Evolutionary conservation across 2,888 invertebrate genomes (phyloP).

Genomic region (Hoplodrina ambigua): DNA sequence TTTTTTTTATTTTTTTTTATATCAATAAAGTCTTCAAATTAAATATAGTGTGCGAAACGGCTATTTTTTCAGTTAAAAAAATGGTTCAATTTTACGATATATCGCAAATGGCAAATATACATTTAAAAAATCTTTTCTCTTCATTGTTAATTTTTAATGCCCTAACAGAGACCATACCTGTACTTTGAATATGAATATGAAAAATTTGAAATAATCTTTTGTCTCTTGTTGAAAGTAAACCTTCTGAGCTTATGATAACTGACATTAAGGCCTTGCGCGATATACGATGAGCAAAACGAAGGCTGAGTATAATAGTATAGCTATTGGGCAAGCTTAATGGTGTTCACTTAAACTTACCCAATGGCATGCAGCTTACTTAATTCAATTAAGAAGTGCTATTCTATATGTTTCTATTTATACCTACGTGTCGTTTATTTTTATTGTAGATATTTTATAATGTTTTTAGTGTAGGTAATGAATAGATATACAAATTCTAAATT

Average conservation of each 20-base stretch:
- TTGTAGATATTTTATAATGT: neutral
- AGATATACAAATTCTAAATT: neutral
- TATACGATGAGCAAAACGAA: constrained; percentile 50
- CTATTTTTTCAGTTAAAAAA: too few relatives aligned
- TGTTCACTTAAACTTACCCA: constrained; percentile 51
- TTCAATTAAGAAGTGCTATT: constrained; percentile 36
- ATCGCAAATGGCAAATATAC: too few relatives aligned
- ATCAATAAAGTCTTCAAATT: too few relatives aligned
- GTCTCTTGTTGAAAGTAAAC: neutral
- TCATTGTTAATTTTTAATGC: too few relatives aligned
- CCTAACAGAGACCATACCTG: too few relatives aligned
- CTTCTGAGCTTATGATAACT: constrained; percentile 27
- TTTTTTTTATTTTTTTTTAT: too few relatives aligned
- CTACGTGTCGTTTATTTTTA: neutral
- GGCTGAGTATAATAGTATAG: constrained; percentile 29
- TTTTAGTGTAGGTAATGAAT: neutral
- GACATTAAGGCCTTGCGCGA: constrained; percentile 39
- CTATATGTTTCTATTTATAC: constrained; percentile 4
- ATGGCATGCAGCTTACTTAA: constrained; percentile 28
- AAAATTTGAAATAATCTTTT: too few relatives aligned
- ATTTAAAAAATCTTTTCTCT: too few relatives aligned
- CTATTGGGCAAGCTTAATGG: constrained; percentile 37
- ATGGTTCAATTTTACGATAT: too few relatives aligned
- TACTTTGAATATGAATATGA: too few relatives aligned
- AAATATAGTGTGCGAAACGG: too few relatives aligned